Base-by-base conservation (phyloP, 2,113 vertebrate genomes). In the Speoplatyrhinus poulsoni region DNA sequence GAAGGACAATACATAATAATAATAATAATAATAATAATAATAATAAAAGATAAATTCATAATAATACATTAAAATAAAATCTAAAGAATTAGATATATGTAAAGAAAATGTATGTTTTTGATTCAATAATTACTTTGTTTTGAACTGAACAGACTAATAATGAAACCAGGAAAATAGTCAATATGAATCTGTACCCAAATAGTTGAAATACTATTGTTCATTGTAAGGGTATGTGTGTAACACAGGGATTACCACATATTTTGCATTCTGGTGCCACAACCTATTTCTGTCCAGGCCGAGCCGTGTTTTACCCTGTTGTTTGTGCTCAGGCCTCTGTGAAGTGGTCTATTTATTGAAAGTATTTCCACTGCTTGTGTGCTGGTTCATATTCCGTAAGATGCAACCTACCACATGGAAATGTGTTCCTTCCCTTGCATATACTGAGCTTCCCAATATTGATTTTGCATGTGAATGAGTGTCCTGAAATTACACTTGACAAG, bases 171-270 rank as follows among this genome's bases (percentile, higher is more conserved):
- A n/a, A 12, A 54, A 46, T 67, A 60, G 36, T 74, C 78, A 71
- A 50, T 77, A 46, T 16, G 0, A 0, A 53, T 69, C 79, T 66
- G 83, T 57, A 64, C 67, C 73, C 58, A 60, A 84, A 55, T 12
- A 19, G 50, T 17, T 57, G 49, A 66, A 77, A 80, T 71, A 79
- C 60, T 71, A 60, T 67, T 74, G 67, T 26, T 46, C 50, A 19
- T 66, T 66, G 53, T 65, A 33, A 36, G 26, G 52, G n/a, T 11
- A 9, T 41, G n/a, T 60, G 15, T 46, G 13, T 4, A 16, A 47
- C 10, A 13, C 59, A 36, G n/a, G 17, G 41, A 78, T 70, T 70
- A 64, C 53, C 33, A 62, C 6, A 3, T 11, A 9, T 65, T 57
- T 66, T 32, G 5, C 5, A 41, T 41, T 41, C 36, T 41, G 36